Conservation (phyloP, 2,888 invertebrate species). For the Lycaena phlaeas region DNA sequence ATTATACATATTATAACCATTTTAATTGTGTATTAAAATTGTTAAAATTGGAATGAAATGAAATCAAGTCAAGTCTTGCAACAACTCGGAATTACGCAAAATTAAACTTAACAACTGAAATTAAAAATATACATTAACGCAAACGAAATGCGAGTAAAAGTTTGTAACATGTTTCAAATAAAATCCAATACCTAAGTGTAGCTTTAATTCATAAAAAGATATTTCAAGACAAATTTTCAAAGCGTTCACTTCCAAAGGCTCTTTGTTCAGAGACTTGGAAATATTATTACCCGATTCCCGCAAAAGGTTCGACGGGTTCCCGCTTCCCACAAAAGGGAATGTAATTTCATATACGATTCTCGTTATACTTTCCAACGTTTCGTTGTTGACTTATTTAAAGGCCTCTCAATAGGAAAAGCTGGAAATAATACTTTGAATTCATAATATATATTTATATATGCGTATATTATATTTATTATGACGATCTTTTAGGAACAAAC, state of each 20-base stretch:
- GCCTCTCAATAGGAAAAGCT: slow-evolving; percentile 1
- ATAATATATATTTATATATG: no score
- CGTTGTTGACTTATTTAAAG: slow-evolving; percentile 5
- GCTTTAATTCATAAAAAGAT: slow-evolving; percentile 17
- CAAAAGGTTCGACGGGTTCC: slow-evolving; percentile 41
- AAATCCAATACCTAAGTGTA: not conserved
- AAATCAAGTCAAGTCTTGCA: no score
- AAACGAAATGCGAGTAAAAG: no score
- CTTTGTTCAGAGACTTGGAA: slow-evolving; percentile 57
- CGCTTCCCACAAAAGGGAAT: slow-evolving; percentile 31
- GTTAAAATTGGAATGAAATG: no score
- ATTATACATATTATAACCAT: no score
- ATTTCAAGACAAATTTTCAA: slow-evolving; percentile 38
- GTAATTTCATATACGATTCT: slow-evolving; percentile 42
- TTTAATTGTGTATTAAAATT: no score
- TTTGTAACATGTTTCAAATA: no score
- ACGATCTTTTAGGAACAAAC: no score
- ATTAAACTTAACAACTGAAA: no score
- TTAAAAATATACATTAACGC: no score
- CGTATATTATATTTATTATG: no score
- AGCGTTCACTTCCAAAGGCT: slow-evolving; percentile 40
- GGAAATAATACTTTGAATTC: not conserved
- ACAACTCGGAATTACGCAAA: no score
- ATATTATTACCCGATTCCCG: slow-evolving; percentile 56
- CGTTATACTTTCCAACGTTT: slow-evolving; percentile 40